These are phyloP conservation scores for Catharus fuscescens DNA, from an alignment of 2,113 vertebrate species.

Conservation along the genomic window DNA sequence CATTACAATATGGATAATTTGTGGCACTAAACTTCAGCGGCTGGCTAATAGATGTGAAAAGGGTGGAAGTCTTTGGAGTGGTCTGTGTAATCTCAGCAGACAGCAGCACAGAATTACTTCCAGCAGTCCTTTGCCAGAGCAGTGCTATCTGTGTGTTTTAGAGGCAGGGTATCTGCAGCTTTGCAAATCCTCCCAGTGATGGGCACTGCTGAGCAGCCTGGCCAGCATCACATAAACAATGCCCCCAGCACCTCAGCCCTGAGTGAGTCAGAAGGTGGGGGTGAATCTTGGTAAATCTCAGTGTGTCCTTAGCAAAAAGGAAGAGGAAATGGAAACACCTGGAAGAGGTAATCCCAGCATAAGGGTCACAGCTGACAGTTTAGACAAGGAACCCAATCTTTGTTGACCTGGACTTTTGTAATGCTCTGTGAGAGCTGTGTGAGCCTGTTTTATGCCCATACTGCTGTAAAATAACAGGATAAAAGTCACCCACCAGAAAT, in stretches of 20 bases:
- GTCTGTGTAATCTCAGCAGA: not conserved
- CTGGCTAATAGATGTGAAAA: not conserved
- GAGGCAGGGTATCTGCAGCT: not conserved
- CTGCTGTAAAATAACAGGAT: not conserved
- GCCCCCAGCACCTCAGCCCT: accelerated
- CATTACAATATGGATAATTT: not conserved
- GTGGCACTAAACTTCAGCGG: not conserved
- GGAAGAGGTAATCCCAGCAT: not conserved
- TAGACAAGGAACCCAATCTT: not conserved
- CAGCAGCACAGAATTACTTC: not conserved
- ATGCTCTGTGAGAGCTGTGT: not conserved
- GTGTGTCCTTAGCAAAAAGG: not conserved
- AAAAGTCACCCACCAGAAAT: not conserved
- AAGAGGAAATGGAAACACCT: not conserved
- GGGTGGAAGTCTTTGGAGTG: not conserved
- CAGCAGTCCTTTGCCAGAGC: not conserved
- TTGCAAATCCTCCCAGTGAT: accelerated
- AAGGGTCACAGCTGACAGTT: not conserved
- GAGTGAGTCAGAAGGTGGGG: not conserved
- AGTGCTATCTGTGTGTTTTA: not conserved
- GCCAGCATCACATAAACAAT: accelerated
- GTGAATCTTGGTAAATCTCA: not conserved
- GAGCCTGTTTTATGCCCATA: not conserved
- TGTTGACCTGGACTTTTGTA: not conserved
- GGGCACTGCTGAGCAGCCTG: not conserved